Base-by-base conservation (phyloP, 2,113 vertebrate genomes). In the Ochotona princeps region DNA sequence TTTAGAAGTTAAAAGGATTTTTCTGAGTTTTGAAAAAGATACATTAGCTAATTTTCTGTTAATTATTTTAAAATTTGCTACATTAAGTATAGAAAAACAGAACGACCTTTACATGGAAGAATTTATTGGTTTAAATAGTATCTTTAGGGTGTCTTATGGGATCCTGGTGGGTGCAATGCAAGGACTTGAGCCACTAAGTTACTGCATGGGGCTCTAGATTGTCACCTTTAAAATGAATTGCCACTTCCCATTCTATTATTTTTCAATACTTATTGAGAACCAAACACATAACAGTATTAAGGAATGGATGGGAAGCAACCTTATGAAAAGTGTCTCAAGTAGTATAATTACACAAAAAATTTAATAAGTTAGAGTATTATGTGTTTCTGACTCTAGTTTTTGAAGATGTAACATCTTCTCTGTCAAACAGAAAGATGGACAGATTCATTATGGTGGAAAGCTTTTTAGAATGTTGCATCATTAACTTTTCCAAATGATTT, bases 401-500 rank as follows among this genome's bases (percentile, higher is more conserved):
- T 91, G 51, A 72, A 78, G 49, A 73, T 92, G 5, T 73, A 83
- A 87, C 79, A 17, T 74, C 65, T 83, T 9, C 61, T 44, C 44
- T 5, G 49, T 80, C 66, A 92, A 51, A 80, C n/a, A 49, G 44
- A 61, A 83, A 91, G 20, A 91, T 14, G 84, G 57, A 81, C 88
- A 90, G 35, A 44, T 28, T 90, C 79, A 90, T 83, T 91, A 87
- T 83, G 69, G 76, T 32, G 28, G 60, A 66, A 89, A 61, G 14
- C n/a, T 86, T 92, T 69, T 44, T 72, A 57, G 95, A 60, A 80
- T 92, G 13, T 30, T 93, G 80, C 15, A 87, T 73, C 25, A 25
- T 83, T 83, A 90, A 84, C 28, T 91, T 86, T 92, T 94, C 73
- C n/a, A n/a, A n/a, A n/a, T n/a, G n/a, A n/a, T n/a, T n/a, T n/a